Conservation (phyloP, 2,113 vertebrate genomes). For the Podarcis raffonei region DNA sequence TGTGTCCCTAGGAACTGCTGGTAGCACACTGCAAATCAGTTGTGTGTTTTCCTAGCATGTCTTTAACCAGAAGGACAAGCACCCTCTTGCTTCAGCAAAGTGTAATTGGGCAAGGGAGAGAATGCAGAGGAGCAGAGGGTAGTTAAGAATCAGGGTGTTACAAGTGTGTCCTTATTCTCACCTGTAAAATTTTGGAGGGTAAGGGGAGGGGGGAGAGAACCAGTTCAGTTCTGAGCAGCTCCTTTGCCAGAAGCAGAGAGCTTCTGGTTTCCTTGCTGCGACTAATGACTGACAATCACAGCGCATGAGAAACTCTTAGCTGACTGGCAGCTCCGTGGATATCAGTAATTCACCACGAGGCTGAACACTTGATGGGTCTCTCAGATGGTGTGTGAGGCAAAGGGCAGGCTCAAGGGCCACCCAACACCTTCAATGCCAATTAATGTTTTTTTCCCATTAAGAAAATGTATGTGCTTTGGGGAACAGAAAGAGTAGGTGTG, state of each 20-base stretch:
- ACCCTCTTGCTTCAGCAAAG: neutral
- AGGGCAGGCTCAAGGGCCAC: neutral
- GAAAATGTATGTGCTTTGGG: neutral
- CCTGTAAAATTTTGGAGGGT: neutral
- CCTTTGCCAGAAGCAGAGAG: too few relatives aligned
- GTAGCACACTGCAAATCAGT: too few relatives aligned
- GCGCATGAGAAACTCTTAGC: neutral
- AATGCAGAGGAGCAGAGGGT: neutral
- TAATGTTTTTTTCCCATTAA: neutral
- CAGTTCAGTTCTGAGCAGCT: neutral
- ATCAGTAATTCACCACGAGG: neutral
- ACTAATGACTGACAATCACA: neutral
- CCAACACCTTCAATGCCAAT: neutral
- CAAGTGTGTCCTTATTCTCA: neutral
- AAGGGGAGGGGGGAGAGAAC: neutral
- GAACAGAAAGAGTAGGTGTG: neutral
- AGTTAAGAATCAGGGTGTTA: too few relatives aligned
- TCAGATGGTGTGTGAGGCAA: neutral
- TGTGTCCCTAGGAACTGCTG: too few relatives aligned
- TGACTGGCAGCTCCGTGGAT: neutral
- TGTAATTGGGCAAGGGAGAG: neutral
- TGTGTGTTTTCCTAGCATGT: neutral
- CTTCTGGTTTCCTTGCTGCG: neutral
- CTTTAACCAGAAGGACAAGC: neutral
- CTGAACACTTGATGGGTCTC: neutral